These are phyloP conservation scores for Gandaritis pyraliata DNA, from an alignment of 2,888 invertebrate species.

Conservation along the genomic window DNA sequence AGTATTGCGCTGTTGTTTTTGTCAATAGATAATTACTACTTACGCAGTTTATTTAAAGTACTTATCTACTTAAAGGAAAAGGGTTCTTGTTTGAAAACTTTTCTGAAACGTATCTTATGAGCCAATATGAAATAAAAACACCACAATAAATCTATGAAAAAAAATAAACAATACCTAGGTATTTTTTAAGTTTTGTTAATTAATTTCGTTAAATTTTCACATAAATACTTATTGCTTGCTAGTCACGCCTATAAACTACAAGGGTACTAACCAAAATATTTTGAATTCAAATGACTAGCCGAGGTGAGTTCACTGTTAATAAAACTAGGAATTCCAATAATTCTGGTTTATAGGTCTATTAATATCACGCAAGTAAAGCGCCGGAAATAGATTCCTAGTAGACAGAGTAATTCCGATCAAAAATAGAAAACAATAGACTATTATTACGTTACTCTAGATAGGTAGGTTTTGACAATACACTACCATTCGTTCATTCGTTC, in stretches of 20 bases:
- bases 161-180: no score
- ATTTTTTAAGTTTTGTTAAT: neutral
- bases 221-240: neutral
- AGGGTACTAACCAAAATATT: conserved; percentile 3
- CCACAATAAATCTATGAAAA: no score
- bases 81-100: no score
- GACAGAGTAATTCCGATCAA: conserved; percentile 18
- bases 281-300: conserved; percentile 8
- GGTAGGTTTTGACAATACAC: neutral
- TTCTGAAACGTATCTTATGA: no score
- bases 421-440: conserved; percentile 31
- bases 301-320: conserved; percentile 9
- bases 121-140: no score
- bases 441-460: conserved; percentile 1
- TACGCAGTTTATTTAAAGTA: conserved; percentile 1
- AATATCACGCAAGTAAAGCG: conserved; percentile 15
- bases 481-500: no score
- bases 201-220: neutral
- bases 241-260: neutral
- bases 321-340: conserved; percentile 27
- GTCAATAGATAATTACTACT: conserved; percentile 5
- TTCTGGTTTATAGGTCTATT: conserved; percentile 20
- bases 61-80: no score
- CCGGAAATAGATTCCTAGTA: conserved; percentile 22
- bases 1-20: conserved; percentile 19